A percentile compares a stretch with the other conserved stretches of the same genome.
Conservation (phyloP, 2,797 vertebrate genomes). For the Otolemur crassicaudatus region DNA sequence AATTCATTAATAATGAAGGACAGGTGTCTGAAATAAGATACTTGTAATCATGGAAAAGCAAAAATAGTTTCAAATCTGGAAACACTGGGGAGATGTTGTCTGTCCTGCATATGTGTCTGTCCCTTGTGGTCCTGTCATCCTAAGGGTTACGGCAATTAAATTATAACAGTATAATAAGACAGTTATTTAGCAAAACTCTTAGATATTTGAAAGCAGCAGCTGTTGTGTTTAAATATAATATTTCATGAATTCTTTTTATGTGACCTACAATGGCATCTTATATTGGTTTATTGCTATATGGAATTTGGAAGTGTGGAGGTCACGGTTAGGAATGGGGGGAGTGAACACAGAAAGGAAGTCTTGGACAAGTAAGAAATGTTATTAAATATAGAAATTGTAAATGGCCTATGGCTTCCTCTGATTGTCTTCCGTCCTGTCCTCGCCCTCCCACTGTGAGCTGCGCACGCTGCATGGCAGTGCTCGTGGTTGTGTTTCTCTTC, state of each 20-base stretch:
- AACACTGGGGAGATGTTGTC: neutral
- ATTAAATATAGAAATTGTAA: neutral
- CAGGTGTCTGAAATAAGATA: conserved; percentile 15
- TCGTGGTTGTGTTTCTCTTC: neutral
- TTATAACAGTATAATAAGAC: neutral
- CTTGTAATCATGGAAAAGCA: neutral
- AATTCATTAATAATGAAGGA: neutral
- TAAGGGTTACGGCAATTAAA: neutral
- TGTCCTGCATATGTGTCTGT: neutral
- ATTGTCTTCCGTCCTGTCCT: neutral
- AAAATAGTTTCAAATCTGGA: conserved; percentile 4
- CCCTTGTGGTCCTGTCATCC: neutral
- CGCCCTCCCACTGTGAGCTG: neutral
- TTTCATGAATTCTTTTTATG: conserved; percentile 2
- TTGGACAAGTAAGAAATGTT: neutral
- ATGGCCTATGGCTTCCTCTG: neutral
- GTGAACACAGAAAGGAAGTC: neutral
- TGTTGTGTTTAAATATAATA: conserved; percentile 1
- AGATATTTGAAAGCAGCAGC: conserved; percentile 48
- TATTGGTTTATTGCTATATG: conserved; percentile 26
- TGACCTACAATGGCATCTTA: conserved; percentile 28
- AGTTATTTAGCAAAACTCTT: conserved; percentile 49
- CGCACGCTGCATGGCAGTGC: neutral
- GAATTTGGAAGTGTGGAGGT: conserved; percentile 34
- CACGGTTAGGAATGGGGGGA: neutral